A percentile compares a stretch with the other conserved stretches of the same genome.
phyloP scores from a whole-genome alignment of 2,888 invertebrate species.

The Colostygia pectinataria region DNA sequence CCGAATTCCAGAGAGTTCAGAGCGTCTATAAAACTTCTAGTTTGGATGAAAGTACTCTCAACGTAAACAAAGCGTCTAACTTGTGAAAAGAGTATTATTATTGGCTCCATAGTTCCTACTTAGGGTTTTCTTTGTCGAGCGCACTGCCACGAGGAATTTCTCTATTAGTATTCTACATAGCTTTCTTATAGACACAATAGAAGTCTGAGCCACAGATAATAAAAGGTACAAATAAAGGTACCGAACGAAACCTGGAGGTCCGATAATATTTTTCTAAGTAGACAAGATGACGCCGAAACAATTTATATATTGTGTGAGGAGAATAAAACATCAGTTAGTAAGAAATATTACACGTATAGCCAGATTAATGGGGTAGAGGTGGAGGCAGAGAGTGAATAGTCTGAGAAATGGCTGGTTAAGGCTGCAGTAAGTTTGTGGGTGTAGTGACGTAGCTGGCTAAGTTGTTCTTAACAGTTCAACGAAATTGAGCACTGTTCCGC shows the following conservation, averaged over 20 bases:
- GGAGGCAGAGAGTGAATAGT: constrained; percentile 46
- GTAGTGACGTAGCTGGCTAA: too few relatives aligned
- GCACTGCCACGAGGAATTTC: background rate
- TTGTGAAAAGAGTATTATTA: too few relatives aligned
- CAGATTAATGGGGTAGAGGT: constrained; percentile 66
- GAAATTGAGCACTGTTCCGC: too few relatives aligned
- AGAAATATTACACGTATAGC: constrained; percentile 67
- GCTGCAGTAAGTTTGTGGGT: too few relatives aligned
- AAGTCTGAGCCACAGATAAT: constrained; percentile 1
- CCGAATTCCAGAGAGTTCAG: too few relatives aligned
- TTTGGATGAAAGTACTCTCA: too few relatives aligned
- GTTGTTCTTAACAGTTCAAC: too few relatives aligned
- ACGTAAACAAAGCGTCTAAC: too few relatives aligned
- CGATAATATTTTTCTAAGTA: constrained; percentile 41
- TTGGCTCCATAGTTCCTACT: too few relatives aligned
- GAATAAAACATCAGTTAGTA: constrained; percentile 62
- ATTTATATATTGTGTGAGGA: constrained; percentile 55
- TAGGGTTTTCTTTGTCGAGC: background rate
- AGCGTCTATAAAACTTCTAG: too few relatives aligned
- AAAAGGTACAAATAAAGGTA: constrained; percentile 16
- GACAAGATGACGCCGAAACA: constrained; percentile 47
- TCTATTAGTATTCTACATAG: constrained; percentile 10
- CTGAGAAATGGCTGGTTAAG: constrained; percentile 35
- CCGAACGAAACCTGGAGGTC: constrained; percentile 15
- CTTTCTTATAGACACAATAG: constrained; percentile 14